These are phyloP conservation scores for Lophotriccus pileatus DNA, from an alignment of 2,797 vertebrate genomes.

Conservation along the genomic window DNA sequence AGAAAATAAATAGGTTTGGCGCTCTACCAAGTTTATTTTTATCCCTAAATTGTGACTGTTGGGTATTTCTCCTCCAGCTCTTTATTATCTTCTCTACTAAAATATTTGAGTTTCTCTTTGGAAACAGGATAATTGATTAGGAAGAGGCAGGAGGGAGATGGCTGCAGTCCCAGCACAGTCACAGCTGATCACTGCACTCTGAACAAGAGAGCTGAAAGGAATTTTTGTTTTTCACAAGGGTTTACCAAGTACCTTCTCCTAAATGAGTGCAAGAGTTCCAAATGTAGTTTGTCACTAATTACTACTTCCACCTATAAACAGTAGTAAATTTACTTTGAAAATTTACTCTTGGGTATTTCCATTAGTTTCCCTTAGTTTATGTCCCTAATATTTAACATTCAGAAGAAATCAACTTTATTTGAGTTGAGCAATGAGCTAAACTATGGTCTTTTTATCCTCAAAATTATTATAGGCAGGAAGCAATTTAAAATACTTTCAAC, in stretches of 20 bases:
- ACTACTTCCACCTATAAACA: background rate
- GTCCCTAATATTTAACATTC: background rate
- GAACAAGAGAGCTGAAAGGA: background rate
- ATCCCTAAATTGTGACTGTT: background rate
- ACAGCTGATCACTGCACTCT: background rate
- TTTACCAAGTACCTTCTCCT: background rate
- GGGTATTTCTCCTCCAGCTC: background rate
- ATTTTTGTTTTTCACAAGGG: background rate
- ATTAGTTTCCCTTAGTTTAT: background rate
- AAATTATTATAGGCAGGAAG: conserved; percentile 49
- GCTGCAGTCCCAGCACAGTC: background rate
- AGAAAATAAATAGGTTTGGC: background rate
- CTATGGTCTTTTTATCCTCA: conserved; percentile 14
- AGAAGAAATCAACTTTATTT: conserved; percentile 16
- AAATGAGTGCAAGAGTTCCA: background rate
- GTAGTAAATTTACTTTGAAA: background rate
- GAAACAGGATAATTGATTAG: background rate
- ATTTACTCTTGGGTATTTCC: background rate
- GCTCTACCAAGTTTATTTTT: background rate
- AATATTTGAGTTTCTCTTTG: background rate
- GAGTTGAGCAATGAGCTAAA: conserved; percentile 8
- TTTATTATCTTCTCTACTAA: background rate
- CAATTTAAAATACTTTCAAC: conserved; percentile 49
- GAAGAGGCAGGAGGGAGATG: background rate
- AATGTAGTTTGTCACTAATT: background rate